Conservation (phyloP, 2,797 vertebrate species). For the Clarias platycephalus region DNA sequence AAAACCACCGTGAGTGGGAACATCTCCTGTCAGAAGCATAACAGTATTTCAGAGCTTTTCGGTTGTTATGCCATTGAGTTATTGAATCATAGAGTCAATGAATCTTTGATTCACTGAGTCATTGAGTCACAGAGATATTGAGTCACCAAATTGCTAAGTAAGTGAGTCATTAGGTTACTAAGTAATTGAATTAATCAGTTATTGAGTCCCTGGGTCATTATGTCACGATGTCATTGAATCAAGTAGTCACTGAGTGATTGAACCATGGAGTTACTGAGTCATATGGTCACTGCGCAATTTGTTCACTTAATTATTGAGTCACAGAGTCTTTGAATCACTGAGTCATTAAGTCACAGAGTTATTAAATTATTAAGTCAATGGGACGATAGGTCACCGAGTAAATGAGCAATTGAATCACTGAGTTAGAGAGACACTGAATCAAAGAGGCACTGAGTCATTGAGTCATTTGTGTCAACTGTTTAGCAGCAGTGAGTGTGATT, state of each 20-base stretch:
- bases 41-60: not conserved
- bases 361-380: too few relatives aligned
- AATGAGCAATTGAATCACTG: too few relatives aligned
- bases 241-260: too few relatives aligned
- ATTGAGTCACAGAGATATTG: not conserved
- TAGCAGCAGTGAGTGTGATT: not conserved
- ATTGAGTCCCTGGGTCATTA: too few relatives aligned
- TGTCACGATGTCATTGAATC: too few relatives aligned
- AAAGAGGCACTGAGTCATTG: not conserved
- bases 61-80: not conserved
- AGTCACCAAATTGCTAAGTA: not conserved
- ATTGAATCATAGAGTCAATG: not conserved
- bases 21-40: not conserved
- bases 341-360: too few relatives aligned
- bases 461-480: not conserved
- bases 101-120: not conserved
- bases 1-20: constrained; percentile 90
- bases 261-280: too few relatives aligned
- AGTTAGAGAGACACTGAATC: not conserved
- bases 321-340: too few relatives aligned
- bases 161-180: not conserved
- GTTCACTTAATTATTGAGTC: too few relatives aligned
- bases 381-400: too few relatives aligned
- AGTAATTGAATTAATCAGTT: too few relatives aligned
- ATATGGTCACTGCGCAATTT: too few relatives aligned